Conservation (phyloP, 2,888 invertebrate genomes). For the Abscondita cerata region DNA sequence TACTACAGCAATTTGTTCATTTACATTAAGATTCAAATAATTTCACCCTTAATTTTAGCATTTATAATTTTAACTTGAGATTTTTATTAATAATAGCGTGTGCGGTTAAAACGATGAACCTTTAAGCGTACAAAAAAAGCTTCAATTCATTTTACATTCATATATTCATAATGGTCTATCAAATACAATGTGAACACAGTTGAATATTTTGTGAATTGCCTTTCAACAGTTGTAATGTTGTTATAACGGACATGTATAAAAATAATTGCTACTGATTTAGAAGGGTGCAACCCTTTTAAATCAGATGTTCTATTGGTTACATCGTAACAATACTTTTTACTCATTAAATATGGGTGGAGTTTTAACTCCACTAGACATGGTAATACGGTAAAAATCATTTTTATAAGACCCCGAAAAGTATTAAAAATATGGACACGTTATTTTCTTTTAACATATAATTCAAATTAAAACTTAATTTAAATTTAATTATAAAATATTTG, state of each 20-base stretch:
- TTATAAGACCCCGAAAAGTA: too few species aligned
- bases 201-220: conserved; percentile 48
- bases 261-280: conserved; percentile 48
- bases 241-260: conserved; percentile 53
- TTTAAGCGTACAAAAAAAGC: conserved; percentile 21
- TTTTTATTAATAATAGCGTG: not conserved
- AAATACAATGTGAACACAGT: conserved; percentile 52
- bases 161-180: conserved; percentile 47
- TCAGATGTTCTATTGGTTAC: conserved; percentile 42
- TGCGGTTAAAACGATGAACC: conserved; percentile 22
- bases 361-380: not conserved
- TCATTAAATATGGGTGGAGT: conserved; percentile 48
- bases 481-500: too few species aligned
- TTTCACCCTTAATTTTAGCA: not conserved
- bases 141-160: conserved; percentile 35
- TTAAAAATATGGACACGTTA: too few species aligned
- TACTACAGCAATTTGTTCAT: too few species aligned
- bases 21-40: too few species aligned
- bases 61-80: not conserved
- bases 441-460: too few species aligned
- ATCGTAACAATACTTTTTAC: conserved; percentile 45
- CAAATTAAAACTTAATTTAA: too few species aligned
- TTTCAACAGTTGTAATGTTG: conserved; percentile 50
- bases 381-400: too few species aligned
- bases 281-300: conserved; percentile 38